phyloP scores from a whole-genome alignment of 2,888 invertebrate genomes.

The Escarpia spicata region DNA sequence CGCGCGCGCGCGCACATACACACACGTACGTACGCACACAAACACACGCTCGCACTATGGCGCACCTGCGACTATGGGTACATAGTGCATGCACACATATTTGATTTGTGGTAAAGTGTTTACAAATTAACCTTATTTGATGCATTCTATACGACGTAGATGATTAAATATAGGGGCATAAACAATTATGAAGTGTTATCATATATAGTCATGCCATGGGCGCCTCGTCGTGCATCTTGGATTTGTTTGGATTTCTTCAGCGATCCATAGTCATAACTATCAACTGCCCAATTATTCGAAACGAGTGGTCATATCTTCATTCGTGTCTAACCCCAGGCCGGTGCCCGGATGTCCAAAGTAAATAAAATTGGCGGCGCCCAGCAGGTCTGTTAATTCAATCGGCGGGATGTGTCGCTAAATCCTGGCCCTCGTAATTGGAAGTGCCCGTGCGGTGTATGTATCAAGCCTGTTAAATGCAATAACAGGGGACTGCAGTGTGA shows the following conservation, averaged over 20 bases:
- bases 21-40: background rate
- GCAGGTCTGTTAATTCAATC: background rate
- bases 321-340: background rate
- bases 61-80: no score
- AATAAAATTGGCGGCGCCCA: background rate
- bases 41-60: no score
- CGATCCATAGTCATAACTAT: no score
- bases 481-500: no score
- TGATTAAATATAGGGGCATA: no score
- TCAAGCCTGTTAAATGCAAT: background rate
- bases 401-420: background rate
- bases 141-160: no score
- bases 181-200: no score
- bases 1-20: background rate
- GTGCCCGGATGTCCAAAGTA: background rate
- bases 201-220: no score
- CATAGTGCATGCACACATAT: no score
- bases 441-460: background rate
- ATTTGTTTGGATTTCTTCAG: background rate
- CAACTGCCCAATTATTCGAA: no score
- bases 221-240: background rate
- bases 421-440: background rate
- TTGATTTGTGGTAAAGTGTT: no score
- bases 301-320: background rate
- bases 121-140: no score